A percentile compares a stretch with the other conserved stretches of the same genome.
These are phyloP conservation scores for Entomyzon cyanotis DNA, from an alignment of 2,113 vertebrate species.

Conservation along the genomic window DNA sequence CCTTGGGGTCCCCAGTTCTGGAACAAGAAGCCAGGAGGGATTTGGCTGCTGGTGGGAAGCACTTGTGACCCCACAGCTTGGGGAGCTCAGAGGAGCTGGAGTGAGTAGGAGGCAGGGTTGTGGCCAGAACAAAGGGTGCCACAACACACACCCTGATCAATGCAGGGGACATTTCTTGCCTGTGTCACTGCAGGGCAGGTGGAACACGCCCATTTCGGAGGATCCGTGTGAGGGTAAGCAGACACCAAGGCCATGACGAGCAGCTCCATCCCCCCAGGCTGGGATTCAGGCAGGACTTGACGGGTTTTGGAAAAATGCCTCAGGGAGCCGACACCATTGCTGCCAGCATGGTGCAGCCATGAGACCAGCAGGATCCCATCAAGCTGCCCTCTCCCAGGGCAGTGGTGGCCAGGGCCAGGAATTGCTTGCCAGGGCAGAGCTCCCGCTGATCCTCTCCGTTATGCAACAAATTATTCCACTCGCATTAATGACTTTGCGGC, in stretches of 20 bases:
- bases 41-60: neutral
- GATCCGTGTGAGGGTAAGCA: neutral
- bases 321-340: neutral
- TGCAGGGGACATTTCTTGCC: neutral
- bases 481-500: slow-evolving; percentile 64
- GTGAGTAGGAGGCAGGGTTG: neutral
- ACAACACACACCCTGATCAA: neutral
- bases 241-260: neutral
- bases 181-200: fast-evolving
- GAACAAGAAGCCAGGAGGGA: neutral
- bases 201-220: fast-evolving
- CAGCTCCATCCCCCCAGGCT: neutral
- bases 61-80: neutral
- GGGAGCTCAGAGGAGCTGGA: neutral
- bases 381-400: neutral
- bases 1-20: neutral
- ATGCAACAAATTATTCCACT: slow-evolving; percentile 61
- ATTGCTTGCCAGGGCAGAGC: neutral
- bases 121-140: neutral
- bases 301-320: neutral
- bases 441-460: slow-evolving; percentile 33
- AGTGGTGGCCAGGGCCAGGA: neutral
- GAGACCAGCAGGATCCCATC: neutral
- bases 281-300: neutral
- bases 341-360: fast-evolving